These are phyloP conservation scores for Apamea monoglypha DNA, from an alignment of 2,888 invertebrate species.

Conservation along the genomic window DNA sequence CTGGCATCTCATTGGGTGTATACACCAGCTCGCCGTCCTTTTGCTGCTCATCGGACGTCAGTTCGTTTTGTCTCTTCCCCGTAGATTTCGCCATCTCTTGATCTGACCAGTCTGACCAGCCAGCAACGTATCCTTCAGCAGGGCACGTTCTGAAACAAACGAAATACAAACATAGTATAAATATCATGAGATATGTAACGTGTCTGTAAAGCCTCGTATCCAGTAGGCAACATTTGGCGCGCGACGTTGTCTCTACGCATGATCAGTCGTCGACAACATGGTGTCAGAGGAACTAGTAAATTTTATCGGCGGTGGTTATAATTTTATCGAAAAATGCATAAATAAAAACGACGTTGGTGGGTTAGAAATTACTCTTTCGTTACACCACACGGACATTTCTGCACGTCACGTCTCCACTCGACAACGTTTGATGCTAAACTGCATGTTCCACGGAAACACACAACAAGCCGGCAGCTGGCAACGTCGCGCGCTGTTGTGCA, in stretches of 20 bases:
- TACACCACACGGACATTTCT: too few species aligned
- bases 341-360: too few species aligned
- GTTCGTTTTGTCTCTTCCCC: not conserved
- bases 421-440: not conserved
- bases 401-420: not conserved
- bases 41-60: too few species aligned
- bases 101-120: not conserved
- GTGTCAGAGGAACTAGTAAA: too few species aligned
- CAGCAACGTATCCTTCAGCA: slow-evolving; percentile 32
- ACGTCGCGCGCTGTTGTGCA: not conserved
- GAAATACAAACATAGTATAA: not conserved
- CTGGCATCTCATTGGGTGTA: too few species aligned
- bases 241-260: too few species aligned
- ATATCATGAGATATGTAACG: not conserved
- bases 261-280: too few species aligned
- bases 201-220: not conserved
- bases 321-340: too few species aligned
- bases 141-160: slow-evolving; percentile 27
- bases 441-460: not conserved
- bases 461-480: not conserved
- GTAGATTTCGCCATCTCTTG: slow-evolving; percentile 5
- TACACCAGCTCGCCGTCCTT: too few species aligned
- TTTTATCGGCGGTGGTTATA: too few species aligned
- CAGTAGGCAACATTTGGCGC: too few species aligned
- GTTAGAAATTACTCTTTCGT: too few species aligned